Base-by-base conservation (phyloP, 2,888 invertebrate species). In the Morpho achilles region DNA sequence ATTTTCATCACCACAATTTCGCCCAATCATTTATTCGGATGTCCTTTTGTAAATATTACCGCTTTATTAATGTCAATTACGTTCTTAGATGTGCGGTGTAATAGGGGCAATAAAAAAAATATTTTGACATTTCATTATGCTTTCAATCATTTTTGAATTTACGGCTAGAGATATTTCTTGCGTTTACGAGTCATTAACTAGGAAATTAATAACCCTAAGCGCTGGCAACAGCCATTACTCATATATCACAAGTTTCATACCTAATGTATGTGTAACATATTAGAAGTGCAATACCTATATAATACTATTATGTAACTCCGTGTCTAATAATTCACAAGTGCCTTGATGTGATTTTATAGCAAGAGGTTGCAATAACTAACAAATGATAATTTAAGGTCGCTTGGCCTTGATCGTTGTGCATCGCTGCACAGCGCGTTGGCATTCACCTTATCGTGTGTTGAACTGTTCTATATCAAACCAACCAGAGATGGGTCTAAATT, bases 381-480 rank as follows among this genome's bases (percentile, higher is more conserved):
- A 50, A 39, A 53, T 54, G 39, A 60, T 58, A 61, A 58, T 63
- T 58, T 61, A 53, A 61, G 59, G 59, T 59, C 70, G 68, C 67
- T 76, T 65, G 87, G 84, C 89, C 88, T 89, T 87, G 88, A 77
- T 74, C 68, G 74, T 64, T 63, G 77, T 76, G 77, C 78, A 79
- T 73, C 77, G 73, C 67, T 74, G 79, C 76, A 75, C 69, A 68
- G 78, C 76, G 70, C 76, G 74, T 70, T 79, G 79, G 79, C 77
- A 77, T 78, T 78, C 77, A 77, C 79, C 81, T 90, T 90, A 89
- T 90, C 89, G 89, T 90, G 71, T 89, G 87, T 87, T 89, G 89
- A 90, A 89, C 89, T 84, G 80, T 68, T 74, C 79, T 77, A 72
- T 78, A 78, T 79, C 76, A 74, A 70, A 69, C 67, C 69, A 67